These are phyloP conservation scores for Molossus alvarezi DNA, from an alignment of 2,797 vertebrate genomes.

Conservation along the genomic window DNA sequence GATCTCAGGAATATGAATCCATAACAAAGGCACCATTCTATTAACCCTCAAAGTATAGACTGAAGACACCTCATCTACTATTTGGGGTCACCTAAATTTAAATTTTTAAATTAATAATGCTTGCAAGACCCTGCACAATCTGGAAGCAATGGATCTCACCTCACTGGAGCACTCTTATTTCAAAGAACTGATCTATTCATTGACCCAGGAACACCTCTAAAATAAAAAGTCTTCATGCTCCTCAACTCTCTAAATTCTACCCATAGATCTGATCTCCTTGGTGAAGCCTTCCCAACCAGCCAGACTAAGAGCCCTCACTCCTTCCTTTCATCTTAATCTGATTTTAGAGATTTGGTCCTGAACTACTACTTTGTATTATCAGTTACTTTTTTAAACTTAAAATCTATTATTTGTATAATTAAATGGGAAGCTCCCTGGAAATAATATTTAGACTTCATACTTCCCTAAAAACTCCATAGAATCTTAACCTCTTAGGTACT, in stretches of 20 bases:
- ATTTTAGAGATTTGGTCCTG: neutral
- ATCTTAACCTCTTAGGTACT: neutral
- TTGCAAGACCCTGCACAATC: neutral
- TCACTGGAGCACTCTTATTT: neutral
- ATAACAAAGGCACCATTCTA: neutral
- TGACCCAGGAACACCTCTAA: neutral
- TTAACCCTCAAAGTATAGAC: neutral
- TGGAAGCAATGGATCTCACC: neutral
- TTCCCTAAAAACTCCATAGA: neutral
- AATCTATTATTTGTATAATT: neutral
- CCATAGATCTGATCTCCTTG: neutral
- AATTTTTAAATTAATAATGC: neutral
- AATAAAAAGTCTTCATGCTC: neutral
- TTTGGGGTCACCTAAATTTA: neutral
- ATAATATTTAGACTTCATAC: neutral
- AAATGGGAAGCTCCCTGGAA: neutral
- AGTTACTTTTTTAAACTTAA: neutral
- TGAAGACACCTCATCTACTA: neutral
- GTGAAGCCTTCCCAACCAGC: neutral
- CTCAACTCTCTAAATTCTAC: neutral
- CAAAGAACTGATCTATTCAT: neutral
- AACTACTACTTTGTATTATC: neutral
- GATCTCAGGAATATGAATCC: neutral
- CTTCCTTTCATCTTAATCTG: neutral
- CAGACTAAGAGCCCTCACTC: neutral